phyloP scores from a whole-genome alignment of 2,797 vertebrate genomes.

The Danio tinwini region DNA sequence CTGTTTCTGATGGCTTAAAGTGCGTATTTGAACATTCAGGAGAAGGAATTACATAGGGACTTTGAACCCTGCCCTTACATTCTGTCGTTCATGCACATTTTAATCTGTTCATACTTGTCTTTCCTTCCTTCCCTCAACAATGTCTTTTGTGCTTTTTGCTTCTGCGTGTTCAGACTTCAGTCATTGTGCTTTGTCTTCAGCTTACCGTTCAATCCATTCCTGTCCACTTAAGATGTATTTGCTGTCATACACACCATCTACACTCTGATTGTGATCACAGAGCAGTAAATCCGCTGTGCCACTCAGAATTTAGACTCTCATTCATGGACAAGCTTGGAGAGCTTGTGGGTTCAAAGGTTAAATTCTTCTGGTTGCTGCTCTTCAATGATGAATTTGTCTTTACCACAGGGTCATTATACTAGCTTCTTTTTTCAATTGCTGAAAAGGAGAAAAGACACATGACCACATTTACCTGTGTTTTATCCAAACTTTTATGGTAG shows the following conservation, averaged over 20 bases:
- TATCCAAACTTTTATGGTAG: background rate
- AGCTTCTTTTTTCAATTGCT: background rate
- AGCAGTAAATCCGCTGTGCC: background rate
- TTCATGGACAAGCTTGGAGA: constrained; percentile 1
- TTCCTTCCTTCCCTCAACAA: background rate
- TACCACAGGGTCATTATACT: background rate
- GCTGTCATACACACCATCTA: background rate
- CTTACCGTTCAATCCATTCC: background rate
- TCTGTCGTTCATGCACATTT: background rate
- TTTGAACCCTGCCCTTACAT: background rate
- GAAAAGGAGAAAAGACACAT: background rate
- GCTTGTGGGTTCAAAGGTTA: constrained; percentile 33
- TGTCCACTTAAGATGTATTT: constrained; percentile 9
- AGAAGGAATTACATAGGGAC: constrained; percentile 4
- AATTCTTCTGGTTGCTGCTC: constrained; percentile 24
- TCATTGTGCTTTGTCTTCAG: constrained; percentile 15
- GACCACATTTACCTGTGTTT: background rate
- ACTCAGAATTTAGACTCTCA: constrained; percentile 20
- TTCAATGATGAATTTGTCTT: background rate
- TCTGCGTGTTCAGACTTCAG: constrained; percentile 1
- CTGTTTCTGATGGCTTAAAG: constrained; percentile 26
- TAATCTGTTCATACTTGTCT: constrained; percentile 31
- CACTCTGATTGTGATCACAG: constrained; percentile 5
- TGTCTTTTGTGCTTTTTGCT: constrained; percentile 13
- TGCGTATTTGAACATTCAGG: constrained; percentile 8